phyloP scores from a whole-genome alignment of 2,113 vertebrate genomes.

The Pygoscelis adeliae region DNA sequence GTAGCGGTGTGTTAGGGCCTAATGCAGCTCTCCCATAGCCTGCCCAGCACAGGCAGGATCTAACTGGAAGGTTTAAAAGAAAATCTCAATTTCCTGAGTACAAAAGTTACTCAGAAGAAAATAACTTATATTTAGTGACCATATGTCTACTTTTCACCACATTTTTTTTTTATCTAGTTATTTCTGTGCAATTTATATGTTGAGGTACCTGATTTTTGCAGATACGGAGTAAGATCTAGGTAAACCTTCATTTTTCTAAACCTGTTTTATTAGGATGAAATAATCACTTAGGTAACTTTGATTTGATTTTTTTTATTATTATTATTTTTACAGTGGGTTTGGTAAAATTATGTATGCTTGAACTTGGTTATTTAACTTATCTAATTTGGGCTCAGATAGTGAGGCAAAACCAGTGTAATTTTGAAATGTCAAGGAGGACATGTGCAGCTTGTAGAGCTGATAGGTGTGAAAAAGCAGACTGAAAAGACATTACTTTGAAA shows the following conservation, averaged over 20 bases:
- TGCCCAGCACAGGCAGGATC: background rate
- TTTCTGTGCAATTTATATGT: background rate
- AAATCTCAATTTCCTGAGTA: background rate
- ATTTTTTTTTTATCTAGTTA: background rate
- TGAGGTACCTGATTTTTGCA: background rate
- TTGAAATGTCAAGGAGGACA: background rate
- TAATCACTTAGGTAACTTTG: background rate
- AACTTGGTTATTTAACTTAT: conserved; percentile 3
- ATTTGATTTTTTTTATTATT: background rate
- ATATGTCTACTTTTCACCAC: background rate
- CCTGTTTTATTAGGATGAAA: background rate
- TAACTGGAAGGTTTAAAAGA: background rate
- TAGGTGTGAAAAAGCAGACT: conserved; percentile 34
- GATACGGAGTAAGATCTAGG: background rate
- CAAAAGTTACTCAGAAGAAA: background rate
- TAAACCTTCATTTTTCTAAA: background rate
- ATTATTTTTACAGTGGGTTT: background rate
- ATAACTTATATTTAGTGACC: background rate
- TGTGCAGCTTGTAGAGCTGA: conserved; percentile 3
- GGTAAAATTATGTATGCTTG: background rate
- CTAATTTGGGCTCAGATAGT: background rate
- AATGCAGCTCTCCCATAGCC: background rate
- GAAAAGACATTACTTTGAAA: background rate
- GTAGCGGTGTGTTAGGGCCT: background rate
- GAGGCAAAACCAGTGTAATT: background rate